Evolutionary conservation across 2,113 vertebrate genomes (phyloP).

Genomic region (Odocoileus virginianus): DNA sequence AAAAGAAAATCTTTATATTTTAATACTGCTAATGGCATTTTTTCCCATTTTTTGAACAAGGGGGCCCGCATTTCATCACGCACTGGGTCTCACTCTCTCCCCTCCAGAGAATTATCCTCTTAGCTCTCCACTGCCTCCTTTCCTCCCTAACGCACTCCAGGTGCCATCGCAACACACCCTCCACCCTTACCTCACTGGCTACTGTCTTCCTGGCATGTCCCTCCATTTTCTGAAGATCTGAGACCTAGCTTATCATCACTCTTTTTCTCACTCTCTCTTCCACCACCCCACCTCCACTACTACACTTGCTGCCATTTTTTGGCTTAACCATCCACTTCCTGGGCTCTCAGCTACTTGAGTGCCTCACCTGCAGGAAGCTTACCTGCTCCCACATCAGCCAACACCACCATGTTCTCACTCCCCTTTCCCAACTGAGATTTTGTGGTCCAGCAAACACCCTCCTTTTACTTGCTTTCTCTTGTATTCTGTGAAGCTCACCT

Average conservation of each 20-base stretch:
- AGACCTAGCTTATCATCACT: neutral
- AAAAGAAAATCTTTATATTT: neutral
- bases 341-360: neutral
- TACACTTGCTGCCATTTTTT: neutral
- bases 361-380: neutral
- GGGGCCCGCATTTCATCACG: neutral
- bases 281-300: neutral
- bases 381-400: neutral
- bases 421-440: neutral
- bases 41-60: neutral
- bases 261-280: neutral
- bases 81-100: neutral
- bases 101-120: neutral
- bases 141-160: neutral
- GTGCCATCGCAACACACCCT: neutral
- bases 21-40: neutral
- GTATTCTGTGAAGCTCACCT: neutral
- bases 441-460: neutral
- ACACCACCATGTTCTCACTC: neutral
- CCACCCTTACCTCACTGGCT: neutral
- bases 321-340: neutral
- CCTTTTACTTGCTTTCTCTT: neutral
- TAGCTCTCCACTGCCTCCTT: neutral
- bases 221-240: neutral
- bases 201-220: neutral